A percentile compares a stretch with the other conserved stretches of the same genome.
Evolutionary conservation across 2,797 vertebrate species (phyloP).

Genomic region (Tympanoctomys barrerae): DNA sequence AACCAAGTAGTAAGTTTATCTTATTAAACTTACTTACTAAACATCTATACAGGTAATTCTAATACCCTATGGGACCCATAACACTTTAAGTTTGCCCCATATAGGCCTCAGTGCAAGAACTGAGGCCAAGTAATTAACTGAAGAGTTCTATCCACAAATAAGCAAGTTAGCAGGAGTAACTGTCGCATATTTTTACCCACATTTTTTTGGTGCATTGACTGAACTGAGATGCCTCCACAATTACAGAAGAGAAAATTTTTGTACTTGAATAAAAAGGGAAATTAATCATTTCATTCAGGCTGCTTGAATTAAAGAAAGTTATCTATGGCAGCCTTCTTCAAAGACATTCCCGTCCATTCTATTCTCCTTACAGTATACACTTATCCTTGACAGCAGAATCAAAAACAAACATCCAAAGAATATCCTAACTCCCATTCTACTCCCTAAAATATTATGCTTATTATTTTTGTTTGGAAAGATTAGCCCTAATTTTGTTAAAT

Average conservation of each 20-base stretch:
- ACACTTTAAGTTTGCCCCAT: not conserved
- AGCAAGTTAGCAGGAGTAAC: not conserved
- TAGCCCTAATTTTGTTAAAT: constrained; percentile 1
- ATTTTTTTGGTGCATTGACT: not conserved
- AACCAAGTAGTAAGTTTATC: not conserved
- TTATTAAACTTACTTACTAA: too few species aligned
- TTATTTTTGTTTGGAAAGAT: not conserved
- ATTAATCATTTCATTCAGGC: not conserved
- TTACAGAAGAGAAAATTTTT: not conserved
- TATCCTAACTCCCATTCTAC: not conserved
- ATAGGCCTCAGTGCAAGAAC: not conserved
- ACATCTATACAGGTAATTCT: not conserved
- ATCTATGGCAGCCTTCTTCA: not conserved
- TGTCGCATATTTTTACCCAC: too few species aligned
- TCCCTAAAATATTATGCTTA: not conserved
- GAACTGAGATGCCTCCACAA: not conserved
- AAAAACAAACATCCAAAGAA: not conserved
- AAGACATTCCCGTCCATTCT: not conserved
- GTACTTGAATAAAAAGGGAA: not conserved
- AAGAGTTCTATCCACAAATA: not conserved
- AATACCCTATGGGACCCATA: not conserved
- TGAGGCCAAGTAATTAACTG: not conserved
- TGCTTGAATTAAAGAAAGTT: not conserved
- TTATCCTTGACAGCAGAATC: not conserved
- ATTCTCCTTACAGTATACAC: not conserved